These are phyloP conservation scores for Todus mexicanus DNA, from an alignment of 2,797 vertebrate genomes.

Conservation along the genomic window DNA sequence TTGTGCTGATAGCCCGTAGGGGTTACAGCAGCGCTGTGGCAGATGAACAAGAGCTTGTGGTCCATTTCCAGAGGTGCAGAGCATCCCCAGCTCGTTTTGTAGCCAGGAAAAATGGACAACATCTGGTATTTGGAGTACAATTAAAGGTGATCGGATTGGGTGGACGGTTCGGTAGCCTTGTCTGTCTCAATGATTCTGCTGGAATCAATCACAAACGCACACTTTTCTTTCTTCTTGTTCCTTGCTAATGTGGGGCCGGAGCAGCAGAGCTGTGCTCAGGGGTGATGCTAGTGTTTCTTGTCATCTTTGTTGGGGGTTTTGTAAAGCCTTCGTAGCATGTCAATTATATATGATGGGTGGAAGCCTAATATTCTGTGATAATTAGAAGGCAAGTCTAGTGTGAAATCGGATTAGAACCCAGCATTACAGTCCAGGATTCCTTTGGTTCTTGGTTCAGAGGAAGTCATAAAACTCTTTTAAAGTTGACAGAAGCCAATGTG, in stretches of 20 bases:
- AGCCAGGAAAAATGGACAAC: background rate
- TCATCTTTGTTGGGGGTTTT: constrained; percentile 54
- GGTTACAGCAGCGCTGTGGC: accelerated
- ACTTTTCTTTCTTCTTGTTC: background rate
- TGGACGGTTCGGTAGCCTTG: background rate
- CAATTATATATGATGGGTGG: constrained; percentile 64
- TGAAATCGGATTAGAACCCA: constrained; percentile 50
- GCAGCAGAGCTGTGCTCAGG: background rate
- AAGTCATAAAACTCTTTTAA: constrained; percentile 46
- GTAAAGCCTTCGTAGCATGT: constrained; percentile 12
- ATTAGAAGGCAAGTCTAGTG: constrained; percentile 65
- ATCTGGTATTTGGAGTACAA: background rate
- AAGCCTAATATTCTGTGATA: constrained; percentile 62
- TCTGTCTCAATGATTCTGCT: accelerated
- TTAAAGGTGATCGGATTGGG: background rate
- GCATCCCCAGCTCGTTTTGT: background rate
- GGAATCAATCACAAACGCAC: background rate
- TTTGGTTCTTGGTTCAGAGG: constrained; percentile 36
- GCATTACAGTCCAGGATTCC: constrained; percentile 17
- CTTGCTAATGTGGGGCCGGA: background rate
- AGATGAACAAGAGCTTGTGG: accelerated
- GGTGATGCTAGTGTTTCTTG: constrained; percentile 49
- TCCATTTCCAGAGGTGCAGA: background rate
- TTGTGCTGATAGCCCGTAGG: accelerated
- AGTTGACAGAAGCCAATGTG: background rate